Conservation (phyloP, 23 tunicate genomes). For the Phallusia fumigata region DNA sequence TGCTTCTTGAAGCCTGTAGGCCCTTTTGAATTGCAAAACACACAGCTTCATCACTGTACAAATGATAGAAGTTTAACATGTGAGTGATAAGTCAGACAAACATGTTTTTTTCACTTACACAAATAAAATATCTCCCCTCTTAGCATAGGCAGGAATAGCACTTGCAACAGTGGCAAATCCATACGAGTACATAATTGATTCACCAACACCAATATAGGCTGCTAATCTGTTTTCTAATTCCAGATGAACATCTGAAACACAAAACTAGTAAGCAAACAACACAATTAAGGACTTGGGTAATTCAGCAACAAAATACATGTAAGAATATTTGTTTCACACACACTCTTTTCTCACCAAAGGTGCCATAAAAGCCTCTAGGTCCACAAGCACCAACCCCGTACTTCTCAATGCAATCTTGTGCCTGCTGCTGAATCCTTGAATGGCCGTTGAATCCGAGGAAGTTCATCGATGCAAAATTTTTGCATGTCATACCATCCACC, state of each 20-base stretch:
- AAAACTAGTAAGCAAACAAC: neutral
- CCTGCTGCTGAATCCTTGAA: constrained; percentile 37
- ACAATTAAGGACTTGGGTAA: neutral
- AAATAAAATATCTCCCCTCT: constrained; percentile 92
- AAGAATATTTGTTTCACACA: no score
- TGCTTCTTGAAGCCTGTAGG: constrained; percentile 87
- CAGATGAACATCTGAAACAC: constrained; percentile 79
- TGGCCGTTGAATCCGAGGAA: constrained; percentile 51
- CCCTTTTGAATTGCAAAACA: constrained; percentile 99
- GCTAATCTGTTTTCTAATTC: constrained; percentile 88
- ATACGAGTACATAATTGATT: constrained; percentile 91
- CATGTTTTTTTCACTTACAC: constrained; percentile 42
- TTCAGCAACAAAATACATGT: neutral
- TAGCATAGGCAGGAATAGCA: constrained; percentile 98
- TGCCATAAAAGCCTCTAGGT: constrained; percentile 99
- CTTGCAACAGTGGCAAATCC: constrained; percentile 98
- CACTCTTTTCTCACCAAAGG: constrained; percentile 53
- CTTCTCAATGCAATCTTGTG: constrained; percentile 56
- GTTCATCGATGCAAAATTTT: constrained; percentile 63
- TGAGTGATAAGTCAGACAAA: neutral
- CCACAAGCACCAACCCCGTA: constrained; percentile 99
- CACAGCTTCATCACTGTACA: constrained; percentile 82
- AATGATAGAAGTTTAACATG: neutral
- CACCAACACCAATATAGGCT: constrained; percentile 73
- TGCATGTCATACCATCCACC: constrained; percentile 45